These are phyloP conservation scores for Gymnosoma rotundatum DNA, from an alignment of 2,888 invertebrate species.

Conservation along the genomic window DNA sequence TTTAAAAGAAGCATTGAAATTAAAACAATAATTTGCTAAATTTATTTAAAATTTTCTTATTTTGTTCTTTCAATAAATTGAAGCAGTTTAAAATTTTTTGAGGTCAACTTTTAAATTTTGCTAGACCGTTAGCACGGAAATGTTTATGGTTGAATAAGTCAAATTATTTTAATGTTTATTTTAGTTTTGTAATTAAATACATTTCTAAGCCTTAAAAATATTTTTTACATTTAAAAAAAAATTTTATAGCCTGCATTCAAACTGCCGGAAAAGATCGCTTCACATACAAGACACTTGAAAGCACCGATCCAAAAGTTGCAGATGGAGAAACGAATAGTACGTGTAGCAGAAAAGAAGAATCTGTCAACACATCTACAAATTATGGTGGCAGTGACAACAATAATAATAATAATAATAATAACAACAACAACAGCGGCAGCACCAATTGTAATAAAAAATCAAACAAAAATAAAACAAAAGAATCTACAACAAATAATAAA, in stretches of 20 bases:
- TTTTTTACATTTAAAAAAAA: neutral
- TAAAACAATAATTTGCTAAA: too few relatives aligned
- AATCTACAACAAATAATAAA: constrained; percentile 65
- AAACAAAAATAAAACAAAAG: constrained; percentile 72
- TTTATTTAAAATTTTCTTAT: too few relatives aligned
- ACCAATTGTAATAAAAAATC: constrained; percentile 67
- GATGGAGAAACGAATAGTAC: constrained; percentile 81
- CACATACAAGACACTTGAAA: constrained; percentile 87
- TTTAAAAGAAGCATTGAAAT: too few relatives aligned
- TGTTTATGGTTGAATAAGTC: too few relatives aligned
- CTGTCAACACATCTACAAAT: constrained; percentile 65
- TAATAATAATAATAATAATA: constrained; percentile 51
- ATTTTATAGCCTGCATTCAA: constrained; percentile 86
- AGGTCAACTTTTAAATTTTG: too few relatives aligned
- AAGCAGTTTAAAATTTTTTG: too few relatives aligned
- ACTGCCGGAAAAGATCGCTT: constrained; percentile 86
- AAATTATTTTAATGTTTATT: neutral
- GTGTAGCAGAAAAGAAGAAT: constrained; percentile 74
- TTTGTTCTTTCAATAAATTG: too few relatives aligned
- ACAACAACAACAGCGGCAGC: neutral
- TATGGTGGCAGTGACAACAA: constrained; percentile 74
- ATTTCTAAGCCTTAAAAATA: neutral
- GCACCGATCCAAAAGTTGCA: constrained; percentile 79
- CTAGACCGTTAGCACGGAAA: too few relatives aligned
- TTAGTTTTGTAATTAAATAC: neutral